These are phyloP conservation scores for Aspidapion aeneum DNA, from an alignment of 2,888 invertebrate species.

Conservation along the genomic window DNA sequence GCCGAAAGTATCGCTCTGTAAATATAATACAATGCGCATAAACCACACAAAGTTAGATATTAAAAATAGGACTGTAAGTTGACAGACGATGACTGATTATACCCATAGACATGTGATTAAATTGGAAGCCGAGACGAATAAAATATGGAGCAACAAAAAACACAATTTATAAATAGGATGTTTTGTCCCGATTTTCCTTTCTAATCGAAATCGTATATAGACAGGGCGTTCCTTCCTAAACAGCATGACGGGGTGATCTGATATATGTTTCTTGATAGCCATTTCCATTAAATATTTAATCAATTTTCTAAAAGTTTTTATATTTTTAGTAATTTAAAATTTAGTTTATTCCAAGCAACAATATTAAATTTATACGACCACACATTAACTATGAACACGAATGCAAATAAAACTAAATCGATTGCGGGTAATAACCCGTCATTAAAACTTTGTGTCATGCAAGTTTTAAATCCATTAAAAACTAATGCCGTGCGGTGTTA, in stretches of 20 bases:
- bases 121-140: constrained; percentile 32
- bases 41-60: constrained; percentile 29
- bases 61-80: constrained; percentile 37
- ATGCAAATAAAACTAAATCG: neutral
- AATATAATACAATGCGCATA: neutral
- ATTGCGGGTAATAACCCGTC: neutral
- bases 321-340: no score
- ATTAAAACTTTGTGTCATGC: neutral
- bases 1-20: neutral
- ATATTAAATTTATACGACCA: neutral
- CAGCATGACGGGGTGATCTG: no score
- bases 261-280: no score
- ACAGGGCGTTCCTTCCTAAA: no score
- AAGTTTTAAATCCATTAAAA: neutral
- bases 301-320: no score
- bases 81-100: constrained; percentile 46
- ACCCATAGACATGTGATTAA: constrained; percentile 40
- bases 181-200: constrained; percentile 19
- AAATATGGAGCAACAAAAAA: constrained; percentile 23
- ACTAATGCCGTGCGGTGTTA: neutral
- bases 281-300: no score
- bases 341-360: no score
- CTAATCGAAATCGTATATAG: no score
- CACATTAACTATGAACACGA: neutral
- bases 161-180: constrained; percentile 25